phyloP scores from a whole-genome alignment of 2,797 vertebrate species.

The Chelonia mydas region DNA sequence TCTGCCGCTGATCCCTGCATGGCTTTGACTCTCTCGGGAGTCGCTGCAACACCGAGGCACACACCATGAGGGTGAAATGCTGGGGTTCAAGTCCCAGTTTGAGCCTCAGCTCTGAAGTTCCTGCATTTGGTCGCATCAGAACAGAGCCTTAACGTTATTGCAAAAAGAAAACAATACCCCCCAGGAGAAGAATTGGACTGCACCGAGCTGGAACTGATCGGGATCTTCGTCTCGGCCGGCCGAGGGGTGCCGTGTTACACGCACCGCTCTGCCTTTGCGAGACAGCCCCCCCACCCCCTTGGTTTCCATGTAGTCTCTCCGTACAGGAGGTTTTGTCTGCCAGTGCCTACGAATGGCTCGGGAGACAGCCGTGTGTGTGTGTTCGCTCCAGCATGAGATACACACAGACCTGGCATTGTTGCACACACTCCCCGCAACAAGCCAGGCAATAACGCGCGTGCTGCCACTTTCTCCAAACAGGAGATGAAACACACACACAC shows the following conservation, averaged over 20 bases:
- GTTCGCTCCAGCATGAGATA: not conserved
- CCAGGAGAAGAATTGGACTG: not conserved
- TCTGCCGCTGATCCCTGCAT: not conserved
- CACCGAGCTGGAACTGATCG: not conserved
- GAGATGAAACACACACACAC: not conserved
- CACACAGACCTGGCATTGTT: not conserved
- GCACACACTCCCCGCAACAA: not conserved
- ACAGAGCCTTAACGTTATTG: not conserved
- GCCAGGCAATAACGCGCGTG: not conserved
- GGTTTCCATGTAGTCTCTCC: not conserved
- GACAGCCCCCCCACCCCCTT: not conserved
- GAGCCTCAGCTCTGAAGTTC: not conserved
- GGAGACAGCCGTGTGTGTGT: not conserved
- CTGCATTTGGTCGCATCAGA: too few relatives aligned
- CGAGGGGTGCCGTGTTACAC: not conserved
- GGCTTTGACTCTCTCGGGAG: constrained; percentile 34
- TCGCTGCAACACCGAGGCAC: constrained; percentile 29
- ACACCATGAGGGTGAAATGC: not conserved
- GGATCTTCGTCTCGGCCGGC: not conserved
- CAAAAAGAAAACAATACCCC: accelerated
- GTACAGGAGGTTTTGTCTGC: not conserved
- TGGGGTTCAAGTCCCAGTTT: not conserved
- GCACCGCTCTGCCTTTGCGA: not conserved
- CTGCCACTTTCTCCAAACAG: not conserved
- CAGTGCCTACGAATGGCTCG: not conserved